Evolutionary conservation across 1,140 invertebrate species (phyloP).

Genomic region (Panagrolaimus sp.): DNA sequence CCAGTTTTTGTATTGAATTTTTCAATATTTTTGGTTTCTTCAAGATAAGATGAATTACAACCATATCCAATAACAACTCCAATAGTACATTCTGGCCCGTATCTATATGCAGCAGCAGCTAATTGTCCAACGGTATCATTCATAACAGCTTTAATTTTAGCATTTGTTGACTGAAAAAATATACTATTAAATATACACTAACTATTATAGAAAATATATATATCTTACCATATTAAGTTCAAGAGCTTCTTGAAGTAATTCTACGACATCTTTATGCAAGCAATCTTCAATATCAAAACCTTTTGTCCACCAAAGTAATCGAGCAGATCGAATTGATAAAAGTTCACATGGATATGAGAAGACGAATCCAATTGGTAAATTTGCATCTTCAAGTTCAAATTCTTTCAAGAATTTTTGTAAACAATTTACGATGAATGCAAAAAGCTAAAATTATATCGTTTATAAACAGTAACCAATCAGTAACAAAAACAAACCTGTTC

Average conservation of each 20-base stretch:
- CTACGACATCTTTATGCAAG: conserved; percentile 56
- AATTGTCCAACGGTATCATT: conserved; percentile 59
- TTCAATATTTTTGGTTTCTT: conserved; percentile 52
- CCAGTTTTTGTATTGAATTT: conserved; percentile 51
- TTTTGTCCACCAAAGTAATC: conserved; percentile 59
- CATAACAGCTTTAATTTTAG: conserved; percentile 58
- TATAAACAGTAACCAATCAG: conserved; percentile 7
- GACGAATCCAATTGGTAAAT: conserved; percentile 58
- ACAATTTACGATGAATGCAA: conserved; percentile 60
- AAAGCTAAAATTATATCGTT: conserved; percentile 47
- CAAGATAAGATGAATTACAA: conserved; percentile 57
- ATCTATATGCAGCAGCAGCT: conserved; percentile 57
- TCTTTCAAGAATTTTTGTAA: conserved; percentile 58
- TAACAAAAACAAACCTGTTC: conserved; percentile 42
- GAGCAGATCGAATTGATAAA: conserved; percentile 56
- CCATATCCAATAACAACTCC: conserved; percentile 59
- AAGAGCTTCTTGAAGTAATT: conserved; percentile 53
- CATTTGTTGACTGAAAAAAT: conserved; percentile 52
- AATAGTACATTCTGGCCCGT: conserved; percentile 52
- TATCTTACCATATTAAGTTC: conserved; percentile 56
- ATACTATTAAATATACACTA: not conserved
- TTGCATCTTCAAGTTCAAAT: conserved; percentile 55
- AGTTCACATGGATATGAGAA: conserved; percentile 59
- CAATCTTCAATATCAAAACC: conserved; percentile 59
- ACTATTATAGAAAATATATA: not conserved